phyloP scores from a whole-genome alignment of 2,113 vertebrate genomes.

The Sylvilagus bachmani region DNA sequence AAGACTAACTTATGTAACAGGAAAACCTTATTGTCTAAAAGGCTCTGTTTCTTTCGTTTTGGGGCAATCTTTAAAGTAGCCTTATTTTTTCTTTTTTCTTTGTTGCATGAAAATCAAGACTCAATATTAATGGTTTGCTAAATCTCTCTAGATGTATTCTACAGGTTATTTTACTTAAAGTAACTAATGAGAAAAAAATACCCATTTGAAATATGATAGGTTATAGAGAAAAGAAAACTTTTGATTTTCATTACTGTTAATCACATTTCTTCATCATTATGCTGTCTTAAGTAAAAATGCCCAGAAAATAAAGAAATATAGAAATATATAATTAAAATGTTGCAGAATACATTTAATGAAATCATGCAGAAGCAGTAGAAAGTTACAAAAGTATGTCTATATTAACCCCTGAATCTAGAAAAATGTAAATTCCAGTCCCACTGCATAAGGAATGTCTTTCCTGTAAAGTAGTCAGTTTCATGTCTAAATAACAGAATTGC shows the following conservation, averaged over 20 bases:
- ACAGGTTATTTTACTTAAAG: background rate
- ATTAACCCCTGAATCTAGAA: constrained; percentile 6
- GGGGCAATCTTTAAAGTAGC: background rate
- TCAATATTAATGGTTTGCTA: background rate
- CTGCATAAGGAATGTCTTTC: background rate
- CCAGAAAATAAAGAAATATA: background rate
- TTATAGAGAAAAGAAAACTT: background rate
- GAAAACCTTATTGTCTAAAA: background rate
- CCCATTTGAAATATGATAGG: background rate
- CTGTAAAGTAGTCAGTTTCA: background rate
- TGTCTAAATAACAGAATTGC: background rate
- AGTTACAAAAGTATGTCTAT: background rate
- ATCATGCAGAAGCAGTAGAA: background rate
- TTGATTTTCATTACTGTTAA: background rate
- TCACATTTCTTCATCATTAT: background rate
- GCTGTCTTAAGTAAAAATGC: background rate
- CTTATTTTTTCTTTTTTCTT: background rate
- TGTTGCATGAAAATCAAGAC: background rate
- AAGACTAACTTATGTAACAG: background rate
- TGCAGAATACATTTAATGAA: constrained; percentile 17
- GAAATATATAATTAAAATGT: constrained; percentile 8
- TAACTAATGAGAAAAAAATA: background rate
- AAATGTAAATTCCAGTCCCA: constrained; percentile 36
- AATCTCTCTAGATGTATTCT: background rate
- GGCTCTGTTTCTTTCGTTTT: background rate